A percentile compares a stretch with the other conserved stretches of the same genome.
Conservation (phyloP, 2,888 invertebrate species). For the Drosophila quinaria region DNA sequence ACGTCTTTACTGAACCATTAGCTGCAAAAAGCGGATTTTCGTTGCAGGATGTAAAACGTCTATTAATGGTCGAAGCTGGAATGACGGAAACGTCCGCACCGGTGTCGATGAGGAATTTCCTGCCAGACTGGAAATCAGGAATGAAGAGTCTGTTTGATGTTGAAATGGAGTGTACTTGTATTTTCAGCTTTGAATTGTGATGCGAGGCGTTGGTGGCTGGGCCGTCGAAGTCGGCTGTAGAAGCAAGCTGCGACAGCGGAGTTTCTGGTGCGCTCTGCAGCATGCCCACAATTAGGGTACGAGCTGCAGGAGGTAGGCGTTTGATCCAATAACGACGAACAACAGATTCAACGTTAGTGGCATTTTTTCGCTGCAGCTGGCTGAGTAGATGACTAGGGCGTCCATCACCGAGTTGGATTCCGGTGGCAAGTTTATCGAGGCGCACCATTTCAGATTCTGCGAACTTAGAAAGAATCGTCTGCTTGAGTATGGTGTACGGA, state of each 20-base stretch:
- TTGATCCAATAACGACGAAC: slow-evolving; percentile 8
- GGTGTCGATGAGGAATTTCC: neutral
- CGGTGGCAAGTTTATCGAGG: neutral
- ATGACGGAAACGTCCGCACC: neutral
- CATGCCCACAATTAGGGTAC: slow-evolving; percentile 1
- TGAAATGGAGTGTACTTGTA: neutral
- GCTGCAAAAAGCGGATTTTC: slow-evolving; percentile 2
- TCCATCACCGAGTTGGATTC: neutral
- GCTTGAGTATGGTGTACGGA: slow-evolving; percentile 1
- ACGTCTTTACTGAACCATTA: neutral
- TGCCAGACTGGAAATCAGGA: neutral
- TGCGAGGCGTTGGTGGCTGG: neutral
- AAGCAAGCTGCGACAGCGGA: neutral
- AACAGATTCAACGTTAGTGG: slow-evolving; percentile 2
- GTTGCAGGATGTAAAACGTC: neutral
- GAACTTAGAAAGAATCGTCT: neutral
- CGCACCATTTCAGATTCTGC: neutral
- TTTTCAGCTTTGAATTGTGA: neutral
- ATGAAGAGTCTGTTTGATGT: neutral
- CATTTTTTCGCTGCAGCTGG: slow-evolving; percentile 4
- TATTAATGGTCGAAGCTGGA: neutral
- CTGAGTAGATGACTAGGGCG: slow-evolving; percentile 8
- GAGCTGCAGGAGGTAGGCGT: slow-evolving; percentile 5
- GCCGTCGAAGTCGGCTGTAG: slow-evolving; percentile 7
- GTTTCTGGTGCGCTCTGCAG: neutral